Conservation (phyloP, 53 echinoderm and acorn worm genomes). For the Glandiceps talaboti region DNA sequence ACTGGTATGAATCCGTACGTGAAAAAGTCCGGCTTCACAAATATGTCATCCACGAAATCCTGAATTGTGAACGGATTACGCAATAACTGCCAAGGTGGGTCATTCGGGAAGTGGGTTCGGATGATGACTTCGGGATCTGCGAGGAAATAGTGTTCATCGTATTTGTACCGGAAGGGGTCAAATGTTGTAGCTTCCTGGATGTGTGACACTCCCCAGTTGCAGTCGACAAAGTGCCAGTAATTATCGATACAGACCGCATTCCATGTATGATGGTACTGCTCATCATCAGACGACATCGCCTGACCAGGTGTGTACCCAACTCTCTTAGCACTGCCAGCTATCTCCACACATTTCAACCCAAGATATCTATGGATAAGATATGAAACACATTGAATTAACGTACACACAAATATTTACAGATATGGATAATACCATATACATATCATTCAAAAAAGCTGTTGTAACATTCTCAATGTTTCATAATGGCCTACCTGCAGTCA, state of each 20-base stretch:
- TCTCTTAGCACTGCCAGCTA: constrained; percentile 67
- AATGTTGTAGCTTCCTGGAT: constrained; percentile 73
- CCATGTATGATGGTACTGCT: constrained; percentile 73
- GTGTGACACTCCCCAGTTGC: constrained; percentile 98
- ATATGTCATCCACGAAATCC: constrained; percentile 51
- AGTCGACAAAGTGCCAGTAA: constrained; percentile 97
- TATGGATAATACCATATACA: no score
- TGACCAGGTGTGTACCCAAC: constrained; percentile 60
- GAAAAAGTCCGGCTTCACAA: constrained; percentile 69
- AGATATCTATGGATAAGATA: constrained; percentile 45
- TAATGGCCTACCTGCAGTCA: no score
- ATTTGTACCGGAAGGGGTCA: constrained; percentile 97
- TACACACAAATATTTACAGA: no score
- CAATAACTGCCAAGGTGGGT: constrained; percentile 76
- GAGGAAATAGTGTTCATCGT: constrained; percentile 95
- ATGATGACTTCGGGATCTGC: constrained; percentile 93
- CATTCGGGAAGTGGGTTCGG: constrained; percentile 75
- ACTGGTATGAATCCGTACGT: constrained; percentile 59
- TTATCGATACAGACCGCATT: constrained; percentile 91
- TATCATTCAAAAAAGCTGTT: no score
- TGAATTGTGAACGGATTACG: constrained; percentile 28
- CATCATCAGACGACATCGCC: constrained; percentile 40
- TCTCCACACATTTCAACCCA: constrained; percentile 87
- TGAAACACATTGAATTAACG: no score
- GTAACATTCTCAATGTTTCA: no score